phyloP scores from a whole-genome alignment of 2,113 vertebrate species.

The human (Homo sapiens) region DNA sequence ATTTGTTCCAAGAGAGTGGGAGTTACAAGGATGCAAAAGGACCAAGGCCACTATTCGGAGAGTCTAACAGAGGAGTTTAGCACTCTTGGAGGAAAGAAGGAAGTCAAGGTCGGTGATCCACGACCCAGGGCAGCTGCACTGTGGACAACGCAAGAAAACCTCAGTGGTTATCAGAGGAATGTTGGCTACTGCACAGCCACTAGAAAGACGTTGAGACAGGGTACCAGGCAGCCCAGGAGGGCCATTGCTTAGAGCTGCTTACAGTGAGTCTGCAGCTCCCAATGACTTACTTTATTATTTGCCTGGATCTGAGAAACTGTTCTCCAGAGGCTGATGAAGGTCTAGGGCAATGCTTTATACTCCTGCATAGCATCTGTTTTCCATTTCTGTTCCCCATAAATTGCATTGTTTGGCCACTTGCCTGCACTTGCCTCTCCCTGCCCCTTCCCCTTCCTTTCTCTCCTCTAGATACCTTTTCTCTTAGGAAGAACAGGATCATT shows the following conservation, averaged over 20 bases:
- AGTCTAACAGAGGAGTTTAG: too few species aligned
- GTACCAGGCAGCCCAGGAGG: neutral
- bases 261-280: neutral
- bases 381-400: neutral
- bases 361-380: slow-evolving; percentile 48
- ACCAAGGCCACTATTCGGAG: too few species aligned
- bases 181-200: neutral
- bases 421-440: neutral
- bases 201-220: neutral
- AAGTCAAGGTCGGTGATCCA: too few species aligned
- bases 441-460: neutral
- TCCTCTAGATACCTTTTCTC: slow-evolving; percentile 4
- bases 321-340: neutral
- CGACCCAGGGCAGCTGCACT: too few species aligned
- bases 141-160: too few species aligned
- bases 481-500: neutral
- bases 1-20: too few species aligned
- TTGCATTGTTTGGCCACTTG: neutral
- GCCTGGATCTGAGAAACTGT: neutral
- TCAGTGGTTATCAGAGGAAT: neutral
- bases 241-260: neutral
- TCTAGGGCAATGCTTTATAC: slow-evolving; percentile 39
- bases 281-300: neutral
- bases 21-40: too few species aligned
- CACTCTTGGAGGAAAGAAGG: too few species aligned